These are phyloP conservation scores for Glareola pratincola DNA, from an alignment of 2,113 vertebrate genomes.

Conservation along the genomic window DNA sequence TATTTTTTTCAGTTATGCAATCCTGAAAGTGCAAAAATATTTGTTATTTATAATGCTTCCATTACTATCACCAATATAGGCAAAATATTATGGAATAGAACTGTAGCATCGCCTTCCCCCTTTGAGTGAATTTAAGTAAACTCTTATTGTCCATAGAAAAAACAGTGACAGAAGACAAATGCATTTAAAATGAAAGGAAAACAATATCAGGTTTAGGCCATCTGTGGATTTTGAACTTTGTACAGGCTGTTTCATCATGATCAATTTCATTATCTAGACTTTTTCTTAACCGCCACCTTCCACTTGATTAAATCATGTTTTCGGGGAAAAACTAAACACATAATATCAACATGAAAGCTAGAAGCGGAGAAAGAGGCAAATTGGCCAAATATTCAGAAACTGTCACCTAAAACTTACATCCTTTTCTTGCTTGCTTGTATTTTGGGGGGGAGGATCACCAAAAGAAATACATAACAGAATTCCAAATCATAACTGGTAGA, in stretches of 20 bases:
- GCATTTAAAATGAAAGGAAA: conserved; percentile 9
- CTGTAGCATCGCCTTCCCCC: neutral
- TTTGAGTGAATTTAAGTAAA: neutral
- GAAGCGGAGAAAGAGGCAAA: neutral
- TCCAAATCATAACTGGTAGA: neutral
- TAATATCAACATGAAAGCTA: neutral
- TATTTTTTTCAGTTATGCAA: neutral
- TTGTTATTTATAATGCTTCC: neutral
- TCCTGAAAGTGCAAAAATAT: neutral
- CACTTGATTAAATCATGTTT: neutral
- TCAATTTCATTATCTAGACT: neutral
- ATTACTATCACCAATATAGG: neutral
- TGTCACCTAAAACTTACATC: neutral
- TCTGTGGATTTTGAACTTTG: conserved; percentile 34
- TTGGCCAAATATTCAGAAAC: neutral
- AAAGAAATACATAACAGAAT: neutral
- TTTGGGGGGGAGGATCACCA: neutral
- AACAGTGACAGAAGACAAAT: conserved; percentile 19
- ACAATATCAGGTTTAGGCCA: neutral
- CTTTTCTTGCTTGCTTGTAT: neutral
- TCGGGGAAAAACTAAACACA: neutral
- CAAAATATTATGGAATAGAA: neutral
- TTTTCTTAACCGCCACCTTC: neutral
- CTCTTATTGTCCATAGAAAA: neutral
- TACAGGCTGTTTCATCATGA: conserved; percentile 31